Evolutionary conservation across 1,140 invertebrate species (phyloP).

Genomic region (Stegodyphus dumicola): DNA sequence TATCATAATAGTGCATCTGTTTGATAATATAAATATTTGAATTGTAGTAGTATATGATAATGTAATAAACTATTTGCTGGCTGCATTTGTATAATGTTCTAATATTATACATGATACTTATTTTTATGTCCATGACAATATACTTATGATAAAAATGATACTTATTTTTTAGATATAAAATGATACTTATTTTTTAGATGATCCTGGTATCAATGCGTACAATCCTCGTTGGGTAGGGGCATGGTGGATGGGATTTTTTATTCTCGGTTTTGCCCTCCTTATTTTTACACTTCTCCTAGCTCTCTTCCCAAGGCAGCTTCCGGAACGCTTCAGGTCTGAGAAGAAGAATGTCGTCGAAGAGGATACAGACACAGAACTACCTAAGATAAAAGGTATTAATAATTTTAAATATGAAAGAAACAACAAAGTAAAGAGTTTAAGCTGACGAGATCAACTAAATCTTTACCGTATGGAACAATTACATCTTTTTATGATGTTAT

Average conservation of each 20-base stretch:
- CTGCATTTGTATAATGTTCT: too few species aligned
- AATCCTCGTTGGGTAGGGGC: slow-evolving; percentile 70
- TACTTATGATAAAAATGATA: too few species aligned
- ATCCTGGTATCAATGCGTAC: slow-evolving; percentile 64
- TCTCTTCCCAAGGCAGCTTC: slow-evolving; percentile 62
- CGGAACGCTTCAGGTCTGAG: slow-evolving; percentile 39
- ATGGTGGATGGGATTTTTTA: slow-evolving; percentile 73
- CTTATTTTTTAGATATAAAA: background rate
- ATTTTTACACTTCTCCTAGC: slow-evolving; percentile 62
- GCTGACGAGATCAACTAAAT: too few species aligned
- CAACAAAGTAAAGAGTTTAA: too few species aligned
- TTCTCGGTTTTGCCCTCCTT: slow-evolving; percentile 61
- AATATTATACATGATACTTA: background rate
- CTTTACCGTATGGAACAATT: too few species aligned
- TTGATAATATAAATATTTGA: too few species aligned
- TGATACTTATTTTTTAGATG: slow-evolving; percentile 55
- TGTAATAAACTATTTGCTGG: too few species aligned
- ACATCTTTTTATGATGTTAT: too few species aligned
- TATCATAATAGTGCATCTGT: too few species aligned
- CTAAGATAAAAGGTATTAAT: slow-evolving; percentile 56
- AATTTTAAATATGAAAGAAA: too few species aligned
- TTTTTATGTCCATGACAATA: too few species aligned
- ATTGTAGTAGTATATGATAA: too few species aligned
- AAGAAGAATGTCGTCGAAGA: slow-evolving; percentile 17
- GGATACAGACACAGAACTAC: slow-evolving; percentile 15